Evolutionary conservation across 1,140 invertebrate genomes (phyloP), one percentile per base, ranked within the genome.

Genomic region (Melanaphis sacchari): DNA sequence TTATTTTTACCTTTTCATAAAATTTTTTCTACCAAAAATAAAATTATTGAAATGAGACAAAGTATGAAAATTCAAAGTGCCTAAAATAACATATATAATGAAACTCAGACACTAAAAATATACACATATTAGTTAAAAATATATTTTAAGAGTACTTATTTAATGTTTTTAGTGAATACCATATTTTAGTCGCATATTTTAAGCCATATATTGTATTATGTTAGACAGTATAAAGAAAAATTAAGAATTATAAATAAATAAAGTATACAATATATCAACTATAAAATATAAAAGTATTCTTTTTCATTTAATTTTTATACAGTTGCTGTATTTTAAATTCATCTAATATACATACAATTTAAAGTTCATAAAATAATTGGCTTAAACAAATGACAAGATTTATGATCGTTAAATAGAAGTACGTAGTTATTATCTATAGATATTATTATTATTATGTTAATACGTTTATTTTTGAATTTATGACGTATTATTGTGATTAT

Each of bases 381-480:
- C 59, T 76, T n/a, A n/a, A n/a, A n/a, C 59, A n/a, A 76, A n/a
- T 76, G 59, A 76, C 15, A 76, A 18, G n/a, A 76, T 76, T n/a
- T 76, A 76, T 76, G 59, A 76, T 18, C 31, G 15, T 76, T 76
- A 76, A 76, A 76, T 76, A 76, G 15, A 76, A n/a, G 59, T n/a
- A n/a, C n/a, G n/a, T 49, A 21, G 46, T 18, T 76, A 76, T 76
- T n/a, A 76, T 76, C 36, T 76, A 76, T 76, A 76, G 59, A 76
- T 76, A 76, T 76, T 76, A 76, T 76, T 66, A 76, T 76, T 76
- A 76, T 76, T 76, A n/a, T 76, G n/a, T 76, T n/a, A 76, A 76
- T 76, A 76, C n/a, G 59, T 76, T 76, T 76, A 76, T 76, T 76
- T 76, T 76, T 76, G n/a, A 76, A 76, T 76, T 76, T 76, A 76